These are phyloP conservation scores for Solenopsis fugax DNA, from an alignment of 1,140 invertebrate genomes.

Conservation along the genomic window DNA sequence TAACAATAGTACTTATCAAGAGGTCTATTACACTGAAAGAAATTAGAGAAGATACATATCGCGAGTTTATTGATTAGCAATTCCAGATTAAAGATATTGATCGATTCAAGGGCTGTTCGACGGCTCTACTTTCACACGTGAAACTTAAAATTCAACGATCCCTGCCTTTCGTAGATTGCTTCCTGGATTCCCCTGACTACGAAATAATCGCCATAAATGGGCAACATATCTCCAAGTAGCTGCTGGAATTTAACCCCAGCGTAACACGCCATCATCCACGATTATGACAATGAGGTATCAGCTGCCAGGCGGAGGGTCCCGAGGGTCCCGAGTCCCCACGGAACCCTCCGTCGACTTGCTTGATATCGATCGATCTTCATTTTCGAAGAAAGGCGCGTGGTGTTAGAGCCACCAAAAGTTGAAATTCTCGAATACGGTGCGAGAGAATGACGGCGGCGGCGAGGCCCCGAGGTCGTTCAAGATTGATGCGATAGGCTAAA, in stretches of 20 bases:
- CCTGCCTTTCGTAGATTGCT: neutral
- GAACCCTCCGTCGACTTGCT: neutral
- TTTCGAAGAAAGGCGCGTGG: constrained; percentile 46
- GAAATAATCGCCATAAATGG: constrained; percentile 2
- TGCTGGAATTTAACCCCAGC: constrained; percentile 11
- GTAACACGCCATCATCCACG: neutral
- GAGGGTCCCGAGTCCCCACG: neutral
- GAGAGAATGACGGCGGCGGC: constrained; percentile 8
- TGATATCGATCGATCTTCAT: constrained; percentile 61
- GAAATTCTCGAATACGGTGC: constrained; percentile 26
- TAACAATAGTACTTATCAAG: neutral
- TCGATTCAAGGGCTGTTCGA: neutral
- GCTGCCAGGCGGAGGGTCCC: constrained; percentile 1
- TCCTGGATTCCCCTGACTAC: neutral
- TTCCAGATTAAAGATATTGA: neutral
- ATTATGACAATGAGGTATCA: constrained; percentile 56
- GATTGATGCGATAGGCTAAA: constrained; percentile 75
- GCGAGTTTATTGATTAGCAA: neutral
- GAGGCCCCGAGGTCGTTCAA: constrained; percentile 65
- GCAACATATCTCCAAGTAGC: neutral
- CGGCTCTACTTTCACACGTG: no score
- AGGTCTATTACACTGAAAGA: neutral
- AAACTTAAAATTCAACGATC: neutral
- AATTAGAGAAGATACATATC: no score
- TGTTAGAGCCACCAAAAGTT: constrained; percentile 37